Conservation (phyloP, 2,113 vertebrate species). For the Mustelus asterias region DNA sequence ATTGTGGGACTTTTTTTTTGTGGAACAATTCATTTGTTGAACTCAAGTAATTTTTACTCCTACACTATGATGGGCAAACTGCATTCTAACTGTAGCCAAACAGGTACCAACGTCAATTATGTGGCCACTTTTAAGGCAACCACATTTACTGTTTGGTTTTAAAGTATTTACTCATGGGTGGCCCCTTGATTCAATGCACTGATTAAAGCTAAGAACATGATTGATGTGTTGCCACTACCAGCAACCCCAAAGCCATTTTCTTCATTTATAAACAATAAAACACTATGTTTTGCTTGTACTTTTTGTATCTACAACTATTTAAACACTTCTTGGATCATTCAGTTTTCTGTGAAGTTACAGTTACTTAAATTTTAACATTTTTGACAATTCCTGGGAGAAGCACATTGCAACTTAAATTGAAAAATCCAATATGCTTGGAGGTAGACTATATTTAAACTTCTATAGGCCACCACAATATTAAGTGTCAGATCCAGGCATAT, state of each 20-base stretch:
- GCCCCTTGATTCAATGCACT: neutral
- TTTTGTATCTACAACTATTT: neutral
- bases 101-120: neutral
- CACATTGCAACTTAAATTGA: neutral
- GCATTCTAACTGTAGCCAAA: neutral
- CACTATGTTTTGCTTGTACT: neutral
- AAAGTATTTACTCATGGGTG: neutral
- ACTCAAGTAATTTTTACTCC: neutral
- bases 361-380: neutral
- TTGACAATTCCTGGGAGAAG: neutral
- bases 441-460: neutral
- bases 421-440: neutral
- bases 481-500: neutral
- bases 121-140: conserved; percentile 10
- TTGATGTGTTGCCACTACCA: neutral
- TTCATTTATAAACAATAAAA: neutral
- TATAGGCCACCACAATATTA: neutral
- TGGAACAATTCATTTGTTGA: neutral
- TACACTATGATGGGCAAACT: neutral
- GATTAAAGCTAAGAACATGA: neutral
- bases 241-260: conserved; percentile 8
- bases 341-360: neutral
- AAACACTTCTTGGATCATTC: neutral
- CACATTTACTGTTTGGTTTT: neutral
- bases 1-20: neutral